Evolutionary conservation across 2,113 vertebrate genomes (phyloP).

Genomic region (Paraplagusia blochii): DNA sequence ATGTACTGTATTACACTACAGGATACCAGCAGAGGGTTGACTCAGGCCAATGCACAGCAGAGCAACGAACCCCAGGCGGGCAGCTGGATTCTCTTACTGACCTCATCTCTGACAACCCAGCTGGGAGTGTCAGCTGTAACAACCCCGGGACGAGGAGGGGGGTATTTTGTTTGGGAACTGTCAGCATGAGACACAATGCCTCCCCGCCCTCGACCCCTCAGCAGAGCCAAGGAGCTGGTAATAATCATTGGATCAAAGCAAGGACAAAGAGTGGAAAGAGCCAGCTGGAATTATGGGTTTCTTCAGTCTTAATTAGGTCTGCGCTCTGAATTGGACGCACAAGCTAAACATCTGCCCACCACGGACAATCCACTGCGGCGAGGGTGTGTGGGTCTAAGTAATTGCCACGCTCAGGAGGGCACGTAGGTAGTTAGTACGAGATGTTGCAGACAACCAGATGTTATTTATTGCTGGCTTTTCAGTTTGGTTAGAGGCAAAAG

Average conservation of each 20-base stretch:
- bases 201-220: slow-evolving; percentile 39
- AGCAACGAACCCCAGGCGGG: slow-evolving; percentile 46
- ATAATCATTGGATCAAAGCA: slow-evolving; percentile 70
- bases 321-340: slow-evolving; percentile 39
- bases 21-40: slow-evolving; percentile 56
- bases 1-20: slow-evolving; percentile 28
- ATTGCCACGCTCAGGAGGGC: slow-evolving; percentile 14
- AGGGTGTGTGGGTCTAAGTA: background rate
- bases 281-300: slow-evolving; percentile 65
- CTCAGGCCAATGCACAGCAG: slow-evolving; percentile 50
- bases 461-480: slow-evolving; percentile 34
- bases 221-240: slow-evolving; percentile 64
- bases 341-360: slow-evolving; percentile 64
- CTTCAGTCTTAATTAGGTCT: slow-evolving; percentile 64
- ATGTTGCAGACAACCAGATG: slow-evolving; percentile 41
- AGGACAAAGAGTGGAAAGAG: slow-evolving; percentile 35
- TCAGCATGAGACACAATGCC: slow-evolving; percentile 64
- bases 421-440: slow-evolving; percentile 7
- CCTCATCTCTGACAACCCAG: slow-evolving; percentile 65
- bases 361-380: slow-evolving; percentile 39
- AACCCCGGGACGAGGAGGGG: slow-evolving; percentile 40
- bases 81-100: slow-evolving; percentile 69
- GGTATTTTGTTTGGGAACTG: slow-evolving; percentile 64
- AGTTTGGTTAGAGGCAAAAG: too few species aligned
- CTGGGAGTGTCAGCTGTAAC: slow-evolving; percentile 69